Evolutionary conservation across 37 sponge, comb jelly and placozoan species (phyloP), one percentile per base, ranked within the genome.

Genomic region (Oopsacas minuta): DNA sequence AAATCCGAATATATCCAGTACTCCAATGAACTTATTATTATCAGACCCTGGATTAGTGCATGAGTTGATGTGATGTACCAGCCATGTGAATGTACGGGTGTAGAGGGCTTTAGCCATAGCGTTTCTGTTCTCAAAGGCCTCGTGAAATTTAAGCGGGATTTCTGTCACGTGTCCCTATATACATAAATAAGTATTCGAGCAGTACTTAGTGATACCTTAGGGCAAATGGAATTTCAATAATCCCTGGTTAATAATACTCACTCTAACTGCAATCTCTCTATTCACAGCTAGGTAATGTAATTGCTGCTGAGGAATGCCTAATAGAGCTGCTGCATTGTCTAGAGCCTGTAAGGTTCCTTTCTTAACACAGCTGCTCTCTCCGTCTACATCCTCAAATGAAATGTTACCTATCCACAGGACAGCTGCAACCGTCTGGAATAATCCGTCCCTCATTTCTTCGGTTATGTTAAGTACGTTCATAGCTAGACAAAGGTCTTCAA

Each of bases 1-100:
- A 86, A 96, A 96, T 0, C 96, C 96, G 89, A 93, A 93, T 38
- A 96, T 96, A 81, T 96, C 96, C 38, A 96, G 88, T 0, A 96
- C 94, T 39, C 96, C 96, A 52, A 96, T 96, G 90, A 93, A 96
- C 51, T 87, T 51, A 36, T 83, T 28, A 0, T 85, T 38, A 0
- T 91, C 94, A 17, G 85, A n/a, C 38, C 92, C 94, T 0, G 96
- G 94, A 53, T 91, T 91, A 39, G 92, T 93, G 82, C 92, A 91
- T 1, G 91, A 86, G 85, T 96, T 96, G 87, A 96, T 93, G 86
- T 96, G 94, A 3, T 88, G 51, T 30, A 96, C 92, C 52, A 96
- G 39, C 96, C 96, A 96, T 38, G 89, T 88, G 87, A 96, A 96
- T 12, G 92, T 90, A 0, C 94, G 88, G 22, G 94, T 91, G 85